Evolutionary conservation across 2,797 vertebrate species (phyloP).

Genomic region (Macroramphosus scolopax): DNA sequence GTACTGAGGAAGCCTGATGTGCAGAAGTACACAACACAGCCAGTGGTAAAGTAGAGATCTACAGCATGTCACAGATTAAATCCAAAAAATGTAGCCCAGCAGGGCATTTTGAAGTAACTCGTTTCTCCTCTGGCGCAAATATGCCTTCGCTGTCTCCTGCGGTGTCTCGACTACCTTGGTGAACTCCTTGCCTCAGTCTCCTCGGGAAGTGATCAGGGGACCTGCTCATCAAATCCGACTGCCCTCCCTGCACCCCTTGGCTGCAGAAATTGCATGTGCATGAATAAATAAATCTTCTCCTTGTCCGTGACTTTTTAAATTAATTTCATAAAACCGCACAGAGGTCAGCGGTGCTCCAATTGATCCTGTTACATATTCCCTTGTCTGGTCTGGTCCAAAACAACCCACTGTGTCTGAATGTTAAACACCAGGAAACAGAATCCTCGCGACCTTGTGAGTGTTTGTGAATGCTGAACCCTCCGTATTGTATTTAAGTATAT

Average conservation of each 20-base stretch:
- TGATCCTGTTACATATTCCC: constrained; percentile 43
- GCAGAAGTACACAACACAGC: constrained; percentile 39
- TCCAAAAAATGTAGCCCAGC: constrained; percentile 42
- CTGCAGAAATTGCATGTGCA: constrained; percentile 34
- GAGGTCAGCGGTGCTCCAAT: constrained; percentile 37
- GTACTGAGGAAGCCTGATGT: constrained; percentile 94
- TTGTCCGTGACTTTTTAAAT: constrained; percentile 27
- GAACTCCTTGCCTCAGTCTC: too few species aligned
- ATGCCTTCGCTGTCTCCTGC: constrained; percentile 42
- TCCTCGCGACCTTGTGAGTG: constrained; percentile 55
- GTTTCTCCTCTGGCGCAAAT: constrained; percentile 49
- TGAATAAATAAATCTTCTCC: constrained; percentile 40
- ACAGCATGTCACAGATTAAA: constrained; percentile 45
- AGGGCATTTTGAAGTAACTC: constrained; percentile 36
- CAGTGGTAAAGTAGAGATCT: constrained; percentile 28
- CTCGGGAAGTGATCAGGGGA: constrained; percentile 18
- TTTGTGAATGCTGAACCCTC: constrained; percentile 29
- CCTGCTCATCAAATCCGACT: constrained; percentile 37
- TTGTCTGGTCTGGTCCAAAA: constrained; percentile 43
- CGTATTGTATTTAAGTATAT: constrained; percentile 42
- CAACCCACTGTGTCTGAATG: constrained; percentile 42
- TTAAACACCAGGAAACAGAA: constrained; percentile 41
- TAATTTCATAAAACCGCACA: constrained; percentile 33
- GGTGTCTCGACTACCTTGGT: too few species aligned
- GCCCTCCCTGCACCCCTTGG: constrained; percentile 22